Conservation (phyloP, 2,888 invertebrate genomes). For the Patella caerulea region DNA sequence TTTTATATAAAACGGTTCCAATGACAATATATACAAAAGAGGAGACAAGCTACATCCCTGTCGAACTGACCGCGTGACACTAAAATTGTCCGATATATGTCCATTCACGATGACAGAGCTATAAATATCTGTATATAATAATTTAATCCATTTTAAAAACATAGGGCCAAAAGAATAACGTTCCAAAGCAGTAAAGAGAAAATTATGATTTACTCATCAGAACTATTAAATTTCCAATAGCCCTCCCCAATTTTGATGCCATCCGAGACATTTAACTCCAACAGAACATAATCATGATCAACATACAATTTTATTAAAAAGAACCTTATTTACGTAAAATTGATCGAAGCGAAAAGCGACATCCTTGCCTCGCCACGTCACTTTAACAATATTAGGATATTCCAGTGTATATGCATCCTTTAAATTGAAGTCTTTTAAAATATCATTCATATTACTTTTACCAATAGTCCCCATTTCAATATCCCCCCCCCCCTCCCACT, state of each 20-base stretch:
- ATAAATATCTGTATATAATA: conserved; percentile 38
- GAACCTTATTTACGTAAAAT: neutral
- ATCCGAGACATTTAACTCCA: neutral
- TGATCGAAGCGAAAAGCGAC: neutral
- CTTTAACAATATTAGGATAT: conserved; percentile 2
- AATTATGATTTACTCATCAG: conserved; percentile 40
- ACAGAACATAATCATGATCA: neutral
- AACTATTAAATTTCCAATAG: neutral
- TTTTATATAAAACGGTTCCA: neutral
- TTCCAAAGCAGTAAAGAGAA: conserved; percentile 35
- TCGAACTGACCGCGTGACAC: neutral
- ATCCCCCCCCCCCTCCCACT: neutral
- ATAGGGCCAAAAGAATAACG: conserved; percentile 40
- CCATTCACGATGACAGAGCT: conserved; percentile 41
- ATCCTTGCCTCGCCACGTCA: neutral
- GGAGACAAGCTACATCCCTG: neutral
- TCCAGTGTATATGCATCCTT: neutral
- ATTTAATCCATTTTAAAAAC: conserved; percentile 41
- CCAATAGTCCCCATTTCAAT: neutral
- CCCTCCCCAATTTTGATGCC: neutral
- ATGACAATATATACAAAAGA: neutral
- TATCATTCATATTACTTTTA: neutral
- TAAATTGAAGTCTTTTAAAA: neutral
- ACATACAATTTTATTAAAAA: neutral
- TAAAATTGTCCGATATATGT: conserved; percentile 27